These are phyloP conservation scores for Epinotia demarniana DNA, from an alignment of 2,888 invertebrate genomes.

Conservation along the genomic window DNA sequence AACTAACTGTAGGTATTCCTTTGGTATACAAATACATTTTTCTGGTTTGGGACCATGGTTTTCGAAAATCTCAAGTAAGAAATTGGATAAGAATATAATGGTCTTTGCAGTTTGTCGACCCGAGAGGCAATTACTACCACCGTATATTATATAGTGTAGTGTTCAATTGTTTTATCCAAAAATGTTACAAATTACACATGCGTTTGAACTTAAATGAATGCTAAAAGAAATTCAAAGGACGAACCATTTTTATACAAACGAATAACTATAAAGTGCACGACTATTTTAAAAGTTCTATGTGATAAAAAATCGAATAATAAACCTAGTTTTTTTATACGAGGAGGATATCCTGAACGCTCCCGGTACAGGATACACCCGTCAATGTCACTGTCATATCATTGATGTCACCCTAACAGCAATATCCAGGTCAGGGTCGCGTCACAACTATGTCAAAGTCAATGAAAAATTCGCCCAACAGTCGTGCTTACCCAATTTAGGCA, in stretches of 20 bases:
- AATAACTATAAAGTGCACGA: neutral
- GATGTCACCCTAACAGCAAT: neutral
- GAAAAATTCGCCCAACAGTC: slow-evolving; percentile 1
- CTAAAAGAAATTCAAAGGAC: too few relatives aligned
- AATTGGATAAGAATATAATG: too few relatives aligned
- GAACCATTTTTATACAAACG: too few relatives aligned
- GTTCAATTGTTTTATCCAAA: too few relatives aligned
- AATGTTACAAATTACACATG: too few relatives aligned
- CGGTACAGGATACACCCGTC: slow-evolving; percentile 1
- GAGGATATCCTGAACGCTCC: neutral
- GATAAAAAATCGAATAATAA: neutral
- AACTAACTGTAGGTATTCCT: neutral
- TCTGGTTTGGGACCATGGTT: neutral
- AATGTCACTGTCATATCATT: slow-evolving; percentile 4
- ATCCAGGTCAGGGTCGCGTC: slow-evolving; percentile 9
- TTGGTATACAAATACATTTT: neutral
- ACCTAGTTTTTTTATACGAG: neutral
- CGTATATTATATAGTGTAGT: neutral
- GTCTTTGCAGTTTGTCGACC: too few relatives aligned
- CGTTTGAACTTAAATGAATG: too few relatives aligned
- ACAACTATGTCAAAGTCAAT: slow-evolving; percentile 13
- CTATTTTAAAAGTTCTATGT: neutral
- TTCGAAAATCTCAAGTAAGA: neutral
- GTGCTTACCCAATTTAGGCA: neutral
- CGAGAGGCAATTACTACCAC: neutral